Conservation (phyloP, 2,888 invertebrate genomes). For the Rhingia rostrata region DNA sequence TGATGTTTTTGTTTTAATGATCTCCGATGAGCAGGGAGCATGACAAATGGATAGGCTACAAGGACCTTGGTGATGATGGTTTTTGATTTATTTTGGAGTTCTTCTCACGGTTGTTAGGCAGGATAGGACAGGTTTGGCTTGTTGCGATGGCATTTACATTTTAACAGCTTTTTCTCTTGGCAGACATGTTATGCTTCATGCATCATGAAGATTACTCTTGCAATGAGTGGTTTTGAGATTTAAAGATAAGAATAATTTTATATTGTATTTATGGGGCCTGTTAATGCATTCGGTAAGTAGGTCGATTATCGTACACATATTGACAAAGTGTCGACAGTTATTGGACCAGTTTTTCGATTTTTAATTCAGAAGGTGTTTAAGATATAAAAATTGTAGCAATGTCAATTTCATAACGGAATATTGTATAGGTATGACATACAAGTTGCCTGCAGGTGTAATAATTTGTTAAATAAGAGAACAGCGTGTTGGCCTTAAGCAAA, state of each 20-base stretch:
- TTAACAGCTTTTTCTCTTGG: background rate
- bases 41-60: conserved; percentile 26
- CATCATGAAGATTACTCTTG: background rate
- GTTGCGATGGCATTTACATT: conserved; percentile 18
- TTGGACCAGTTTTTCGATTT: no score
- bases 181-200: background rate
- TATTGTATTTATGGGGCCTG: no score
- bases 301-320: no score
- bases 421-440: no score
- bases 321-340: no score
- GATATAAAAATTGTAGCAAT: no score
- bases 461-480: no score
- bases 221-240: background rate
- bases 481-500: no score
- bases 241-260: background rate
- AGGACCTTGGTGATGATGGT: conserved; percentile 33
- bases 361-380: no score
- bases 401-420: no score
- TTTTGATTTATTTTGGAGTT: conserved; percentile 7
- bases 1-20: conserved; percentile 14
- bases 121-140: conserved; percentile 10
- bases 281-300: no score
- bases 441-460: no score
- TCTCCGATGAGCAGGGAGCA: background rate
- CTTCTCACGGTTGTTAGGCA: conserved; percentile 36